Percentiles rank a stretch among this genome's conserved stretches.
Evolutionary conservation across 2,888 invertebrate species (phyloP).

Genomic region (Drosophila setosimentum): DNA sequence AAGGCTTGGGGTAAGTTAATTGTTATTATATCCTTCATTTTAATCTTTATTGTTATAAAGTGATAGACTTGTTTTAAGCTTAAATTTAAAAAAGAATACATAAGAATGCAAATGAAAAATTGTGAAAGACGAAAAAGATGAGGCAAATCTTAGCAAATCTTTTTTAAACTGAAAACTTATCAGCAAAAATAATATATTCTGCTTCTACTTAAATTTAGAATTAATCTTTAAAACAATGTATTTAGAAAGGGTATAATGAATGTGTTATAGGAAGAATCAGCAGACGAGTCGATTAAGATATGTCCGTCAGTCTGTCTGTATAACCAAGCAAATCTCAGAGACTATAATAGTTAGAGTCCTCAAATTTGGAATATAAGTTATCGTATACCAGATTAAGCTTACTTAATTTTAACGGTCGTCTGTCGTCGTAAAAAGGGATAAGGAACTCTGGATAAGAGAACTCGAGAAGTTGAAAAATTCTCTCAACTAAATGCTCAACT

Average conservation of each 20-base stretch:
- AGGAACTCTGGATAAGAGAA: background rate
- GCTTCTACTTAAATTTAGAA: background rate
- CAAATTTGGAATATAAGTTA: background rate
- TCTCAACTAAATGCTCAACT: background rate
- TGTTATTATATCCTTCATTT: too few species aligned
- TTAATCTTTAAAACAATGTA: too few species aligned
- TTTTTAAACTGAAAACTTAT: background rate
- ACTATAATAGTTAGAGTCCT: background rate
- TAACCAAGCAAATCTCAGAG: background rate
- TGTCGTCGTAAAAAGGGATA: background rate
- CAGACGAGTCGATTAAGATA: background rate
- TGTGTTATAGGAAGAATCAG: background rate
- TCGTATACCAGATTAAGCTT: background rate
- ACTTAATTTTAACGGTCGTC: background rate
- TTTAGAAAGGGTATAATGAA: too few species aligned
- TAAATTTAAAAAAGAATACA: too few species aligned
- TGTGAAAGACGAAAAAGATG: too few species aligned
- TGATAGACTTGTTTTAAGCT: too few species aligned
- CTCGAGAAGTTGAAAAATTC: background rate
- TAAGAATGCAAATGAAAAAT: too few species aligned
- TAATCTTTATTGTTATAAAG: background rate
- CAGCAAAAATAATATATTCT: background rate
- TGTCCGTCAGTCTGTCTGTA: background rate
- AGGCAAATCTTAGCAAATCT: too few species aligned
- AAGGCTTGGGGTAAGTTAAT: accelerated